These are phyloP conservation scores for Lasiurus cinereus DNA, from an alignment of 2,113 vertebrate genomes.

Conservation along the genomic window DNA sequence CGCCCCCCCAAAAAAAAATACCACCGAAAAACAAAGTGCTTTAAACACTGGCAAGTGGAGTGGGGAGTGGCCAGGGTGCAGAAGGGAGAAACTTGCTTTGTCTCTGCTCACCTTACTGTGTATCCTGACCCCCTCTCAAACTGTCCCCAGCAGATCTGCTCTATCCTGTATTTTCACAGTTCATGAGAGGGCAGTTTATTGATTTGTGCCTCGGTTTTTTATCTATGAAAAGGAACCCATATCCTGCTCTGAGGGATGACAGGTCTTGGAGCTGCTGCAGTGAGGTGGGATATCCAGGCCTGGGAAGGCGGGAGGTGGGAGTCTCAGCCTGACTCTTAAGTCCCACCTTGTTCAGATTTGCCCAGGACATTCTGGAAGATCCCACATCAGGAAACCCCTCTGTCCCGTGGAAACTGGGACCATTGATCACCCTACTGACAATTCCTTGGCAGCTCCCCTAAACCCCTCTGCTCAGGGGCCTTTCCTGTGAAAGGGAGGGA, in stretches of 20 bases:
- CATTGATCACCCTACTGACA: no score
- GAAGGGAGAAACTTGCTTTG: background rate
- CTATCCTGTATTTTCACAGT: background rate
- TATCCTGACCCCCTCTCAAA: no score
- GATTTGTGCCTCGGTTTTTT: background rate
- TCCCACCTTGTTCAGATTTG: background rate
- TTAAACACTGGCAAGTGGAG: background rate
- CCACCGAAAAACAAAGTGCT: background rate
- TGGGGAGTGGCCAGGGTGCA: background rate
- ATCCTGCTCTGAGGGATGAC: background rate
- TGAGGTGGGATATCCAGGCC: background rate
- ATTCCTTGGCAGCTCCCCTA: background rate
- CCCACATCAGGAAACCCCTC: background rate
- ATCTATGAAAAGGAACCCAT: background rate
- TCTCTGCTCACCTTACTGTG: accelerated
- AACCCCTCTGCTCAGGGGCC: background rate
- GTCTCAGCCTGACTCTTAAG: background rate
- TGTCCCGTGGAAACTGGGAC: background rate
- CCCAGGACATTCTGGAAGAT: background rate
- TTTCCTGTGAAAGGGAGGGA: background rate
- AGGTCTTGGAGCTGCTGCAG: background rate
- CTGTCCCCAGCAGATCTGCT: background rate
- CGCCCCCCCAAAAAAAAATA: background rate
- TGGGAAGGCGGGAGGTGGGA: background rate
- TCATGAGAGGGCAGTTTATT: background rate